Evolutionary conservation across 2,888 invertebrate genomes (phyloP), one percentile per base, ranked within the genome.

Genomic region (Lottia scabra): DNA sequence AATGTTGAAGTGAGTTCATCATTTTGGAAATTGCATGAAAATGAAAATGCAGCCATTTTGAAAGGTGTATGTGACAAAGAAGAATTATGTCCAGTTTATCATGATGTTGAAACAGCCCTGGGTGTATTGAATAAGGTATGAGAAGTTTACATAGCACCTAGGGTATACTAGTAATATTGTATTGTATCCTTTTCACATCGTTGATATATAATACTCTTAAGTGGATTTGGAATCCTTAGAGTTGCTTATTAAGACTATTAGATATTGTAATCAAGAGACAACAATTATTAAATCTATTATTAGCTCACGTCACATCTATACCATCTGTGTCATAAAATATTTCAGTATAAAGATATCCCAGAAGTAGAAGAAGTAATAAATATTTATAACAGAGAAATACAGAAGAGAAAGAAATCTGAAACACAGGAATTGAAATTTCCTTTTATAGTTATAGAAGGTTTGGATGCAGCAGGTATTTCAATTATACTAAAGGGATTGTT

Each of bases 381-480:
- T 2, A 81, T 80, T n/a, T 71, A 76, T 45, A 76, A 79, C n/a
- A 71, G 69, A n/a, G 44, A 72, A 64, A 72, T 78, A n/a, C 67
- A 72, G 12, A 44, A 23, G 15, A 66, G 56, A 4, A 72, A 74
- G 13, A n/a, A 62, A n/a, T 63, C 67, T 13, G 38, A 69, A 45
- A 23, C 68, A 23, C n/a, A 67, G 2, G 64, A 69, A 23, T 70
- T 81, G 63, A 68, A 75, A 46, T 73, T 80, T 71, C 83, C 83
- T 19, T 80, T 84, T 74, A 75, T 84, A 68, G 83, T 84, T 26
- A 81, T 84, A 12, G 84, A 83, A 66, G 84, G 84, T 10, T 75
- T 83, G 73, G 83, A 84, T 79, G 84, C 81, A 1, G 78, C 82
- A 72, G 84, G 84, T 83, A 71, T 27, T n/a, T n/a, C n/a, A n/a